Evolutionary conservation across 2,888 invertebrate genomes (phyloP).

Genomic region (Hoplodrina blanda): DNA sequence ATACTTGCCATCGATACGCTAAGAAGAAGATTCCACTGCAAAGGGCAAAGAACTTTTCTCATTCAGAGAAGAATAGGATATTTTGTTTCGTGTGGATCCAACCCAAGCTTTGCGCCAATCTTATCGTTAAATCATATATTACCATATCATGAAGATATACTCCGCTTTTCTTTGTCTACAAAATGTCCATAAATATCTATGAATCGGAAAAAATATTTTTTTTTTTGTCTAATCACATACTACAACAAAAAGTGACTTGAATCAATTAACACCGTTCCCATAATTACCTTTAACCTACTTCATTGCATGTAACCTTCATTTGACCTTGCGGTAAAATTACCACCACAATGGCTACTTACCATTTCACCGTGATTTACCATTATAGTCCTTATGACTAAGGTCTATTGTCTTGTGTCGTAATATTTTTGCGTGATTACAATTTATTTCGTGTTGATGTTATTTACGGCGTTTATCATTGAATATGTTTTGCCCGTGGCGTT

Average conservation of each 20-base stretch:
- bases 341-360: constrained; percentile 44
- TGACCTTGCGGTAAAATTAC: constrained; percentile 35
- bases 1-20: too few species aligned
- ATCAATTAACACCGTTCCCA: constrained; percentile 7
- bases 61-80: too few species aligned
- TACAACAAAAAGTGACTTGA: constrained; percentile 26
- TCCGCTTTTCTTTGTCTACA: too few species aligned
- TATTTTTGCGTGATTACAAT: constrained; percentile 3
- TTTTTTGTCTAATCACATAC: constrained; percentile 1
- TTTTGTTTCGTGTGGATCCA: too few species aligned
- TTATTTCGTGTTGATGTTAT: background rate
- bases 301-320: constrained; percentile 25
- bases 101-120: too few species aligned
- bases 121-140: too few species aligned
- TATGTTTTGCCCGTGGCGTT: too few species aligned
- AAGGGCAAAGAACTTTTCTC: too few species aligned
- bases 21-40: too few species aligned
- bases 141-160: too few species aligned
- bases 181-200: background rate
- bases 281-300: constrained; percentile 10
- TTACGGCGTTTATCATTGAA: background rate
- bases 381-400: constrained; percentile 33
- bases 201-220: too few species aligned
- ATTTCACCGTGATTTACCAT: constrained; percentile 20
- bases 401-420: constrained; percentile 21